Evolutionary conservation across 2,888 invertebrate genomes (phyloP).

Genomic region (Steromphala cineraria): DNA sequence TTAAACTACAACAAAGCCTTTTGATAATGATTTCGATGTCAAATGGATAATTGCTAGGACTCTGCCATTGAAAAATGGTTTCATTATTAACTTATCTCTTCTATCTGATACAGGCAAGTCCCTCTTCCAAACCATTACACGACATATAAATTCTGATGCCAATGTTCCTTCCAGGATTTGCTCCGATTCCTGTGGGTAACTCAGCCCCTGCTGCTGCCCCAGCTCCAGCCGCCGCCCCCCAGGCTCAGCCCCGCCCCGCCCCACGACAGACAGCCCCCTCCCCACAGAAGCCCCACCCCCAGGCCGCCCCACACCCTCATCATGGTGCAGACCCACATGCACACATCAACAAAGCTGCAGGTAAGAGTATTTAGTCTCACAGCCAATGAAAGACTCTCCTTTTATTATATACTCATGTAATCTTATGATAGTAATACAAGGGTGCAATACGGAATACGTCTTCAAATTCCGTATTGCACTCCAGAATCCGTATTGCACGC

Average conservation of each 20-base stretch:
- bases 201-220: constrained; percentile 16
- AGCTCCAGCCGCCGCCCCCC: constrained; percentile 15
- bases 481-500: too few relatives aligned
- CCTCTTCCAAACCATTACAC: not conserved
- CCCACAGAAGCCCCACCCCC: constrained; percentile 18
- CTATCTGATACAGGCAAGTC: too few relatives aligned
- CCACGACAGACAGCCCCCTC: constrained; percentile 14
- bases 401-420: too few relatives aligned
- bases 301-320: constrained; percentile 33
- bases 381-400: too few relatives aligned
- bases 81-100: too few relatives aligned
- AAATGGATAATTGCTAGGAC: too few relatives aligned
- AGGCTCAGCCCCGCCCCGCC: constrained; percentile 1
- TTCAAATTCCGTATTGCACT: too few relatives aligned
- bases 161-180: constrained; percentile 59
- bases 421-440: too few relatives aligned
- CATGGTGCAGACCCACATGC: constrained; percentile 32
- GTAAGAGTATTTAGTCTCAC: not conserved
- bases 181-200: constrained; percentile 61
- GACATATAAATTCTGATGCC: not conserved
- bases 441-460: too few relatives aligned
- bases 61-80: too few relatives aligned
- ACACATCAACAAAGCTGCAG: constrained; percentile 23
- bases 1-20: too few relatives aligned
- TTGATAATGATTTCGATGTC: too few relatives aligned